phyloP scores from a whole-genome alignment of 1,140 invertebrate species.

The Subanguina moxae region DNA sequence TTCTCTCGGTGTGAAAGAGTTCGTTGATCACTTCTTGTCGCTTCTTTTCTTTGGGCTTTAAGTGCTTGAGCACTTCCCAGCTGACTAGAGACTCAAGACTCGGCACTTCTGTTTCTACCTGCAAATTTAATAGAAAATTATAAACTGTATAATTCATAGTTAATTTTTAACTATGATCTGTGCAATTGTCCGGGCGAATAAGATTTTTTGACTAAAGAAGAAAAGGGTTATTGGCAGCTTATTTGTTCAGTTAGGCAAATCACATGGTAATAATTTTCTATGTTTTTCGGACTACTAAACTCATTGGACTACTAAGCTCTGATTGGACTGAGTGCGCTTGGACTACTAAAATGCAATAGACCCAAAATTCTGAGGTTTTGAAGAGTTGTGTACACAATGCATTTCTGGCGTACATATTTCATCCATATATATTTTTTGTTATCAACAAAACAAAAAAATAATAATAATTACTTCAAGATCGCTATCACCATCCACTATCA shows the following conservation, averaged over 20 bases:
- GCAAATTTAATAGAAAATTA: conserved; percentile 59
- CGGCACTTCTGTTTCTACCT: conserved; percentile 73
- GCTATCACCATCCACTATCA: conserved; percentile 49
- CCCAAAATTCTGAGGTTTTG: no score
- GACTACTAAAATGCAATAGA: no score
- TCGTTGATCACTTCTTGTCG: conserved; percentile 96
- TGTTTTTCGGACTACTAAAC: no score
- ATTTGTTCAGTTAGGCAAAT: no score
- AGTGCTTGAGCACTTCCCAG: conserved; percentile 70
- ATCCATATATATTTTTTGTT: no score
- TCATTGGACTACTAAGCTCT: no score
- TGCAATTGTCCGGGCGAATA: not conserved
- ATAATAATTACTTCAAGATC: conserved; percentile 63
- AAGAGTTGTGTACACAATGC: no score
- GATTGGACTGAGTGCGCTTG: no score
- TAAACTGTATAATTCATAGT: not conserved
- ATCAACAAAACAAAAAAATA: conserved; percentile 2
- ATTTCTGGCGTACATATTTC: no score
- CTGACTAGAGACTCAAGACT: conserved; percentile 70
- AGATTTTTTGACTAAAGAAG: not conserved
- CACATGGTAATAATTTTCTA: no score
- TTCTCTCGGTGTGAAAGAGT: conserved; percentile 89
- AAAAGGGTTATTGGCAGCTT: no score
- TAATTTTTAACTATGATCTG: no score
- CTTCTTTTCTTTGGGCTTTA: conserved; percentile 77